Conservation (phyloP, 2,888 invertebrate genomes). For the Drosophila acutilabella region DNA sequence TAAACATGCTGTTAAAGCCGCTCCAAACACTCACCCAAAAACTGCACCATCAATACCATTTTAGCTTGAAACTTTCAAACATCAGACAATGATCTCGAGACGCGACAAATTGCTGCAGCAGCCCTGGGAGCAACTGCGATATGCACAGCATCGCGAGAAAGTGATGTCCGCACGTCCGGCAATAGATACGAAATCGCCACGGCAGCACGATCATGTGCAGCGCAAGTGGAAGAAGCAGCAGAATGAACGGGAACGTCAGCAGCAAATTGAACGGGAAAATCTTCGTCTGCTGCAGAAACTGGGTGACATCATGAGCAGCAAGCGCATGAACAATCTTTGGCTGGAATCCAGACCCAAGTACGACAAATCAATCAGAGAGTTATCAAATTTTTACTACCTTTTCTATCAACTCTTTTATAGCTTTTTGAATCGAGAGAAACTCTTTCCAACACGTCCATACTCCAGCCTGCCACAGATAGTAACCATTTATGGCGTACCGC, state of each 20-base stretch:
- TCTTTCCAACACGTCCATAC: constrained; percentile 79
- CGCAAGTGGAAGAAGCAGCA: constrained; percentile 90
- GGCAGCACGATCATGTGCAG: constrained; percentile 88
- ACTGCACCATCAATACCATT: constrained; percentile 15
- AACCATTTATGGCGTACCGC: constrained; percentile 70
- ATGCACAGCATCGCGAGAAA: constrained; percentile 89
- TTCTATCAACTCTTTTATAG: constrained; percentile 47
- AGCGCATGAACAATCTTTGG: constrained; percentile 90
- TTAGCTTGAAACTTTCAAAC: constrained; percentile 13
- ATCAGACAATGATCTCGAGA: constrained; percentile 88
- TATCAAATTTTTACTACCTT: background rate
- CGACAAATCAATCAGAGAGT: background rate
- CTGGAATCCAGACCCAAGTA: constrained; percentile 87
- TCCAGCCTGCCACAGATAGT: constrained; percentile 74
- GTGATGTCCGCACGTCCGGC: constrained; percentile 89
- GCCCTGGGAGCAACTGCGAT: constrained; percentile 90
- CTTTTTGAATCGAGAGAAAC: constrained; percentile 83
- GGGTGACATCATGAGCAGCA: constrained; percentile 88
- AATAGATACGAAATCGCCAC: constrained; percentile 89
- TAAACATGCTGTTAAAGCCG: constrained; percentile 54
- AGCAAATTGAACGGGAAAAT: constrained; percentile 89
- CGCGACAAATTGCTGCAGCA: constrained; percentile 89
- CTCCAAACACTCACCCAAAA: constrained; percentile 8
- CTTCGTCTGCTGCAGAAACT: constrained; percentile 89
- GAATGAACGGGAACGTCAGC: constrained; percentile 88